Evolutionary conservation across 2,888 invertebrate genomes (phyloP).

Genomic region (Cosmopolites sordidus): DNA sequence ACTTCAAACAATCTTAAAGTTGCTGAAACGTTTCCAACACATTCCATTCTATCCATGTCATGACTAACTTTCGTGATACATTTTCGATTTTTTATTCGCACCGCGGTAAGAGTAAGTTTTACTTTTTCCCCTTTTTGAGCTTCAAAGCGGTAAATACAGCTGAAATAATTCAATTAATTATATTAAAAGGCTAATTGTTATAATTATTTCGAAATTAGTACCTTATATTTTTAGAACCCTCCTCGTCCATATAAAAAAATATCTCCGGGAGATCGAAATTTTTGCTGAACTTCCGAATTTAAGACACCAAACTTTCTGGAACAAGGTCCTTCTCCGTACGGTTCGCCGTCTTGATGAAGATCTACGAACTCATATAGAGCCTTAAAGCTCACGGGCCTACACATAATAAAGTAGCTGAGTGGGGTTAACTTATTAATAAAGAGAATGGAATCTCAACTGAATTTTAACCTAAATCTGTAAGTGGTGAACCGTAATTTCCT

Average conservation of each 20-base stretch:
- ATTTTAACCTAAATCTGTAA: no score
- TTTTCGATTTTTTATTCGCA: conserved; percentile 54
- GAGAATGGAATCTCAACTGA: no score
- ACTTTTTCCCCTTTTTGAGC: conserved; percentile 78
- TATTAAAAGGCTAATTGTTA: not conserved
- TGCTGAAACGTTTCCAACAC: conserved; percentile 66
- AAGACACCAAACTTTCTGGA: conserved; percentile 64
- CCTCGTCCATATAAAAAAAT: conserved; percentile 84
- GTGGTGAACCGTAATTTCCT: no score
- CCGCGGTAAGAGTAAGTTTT: conserved; percentile 68
- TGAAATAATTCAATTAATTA: conserved; percentile 45
- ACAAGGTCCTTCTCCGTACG: conserved; percentile 69
- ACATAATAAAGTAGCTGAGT: conserved; percentile 21
- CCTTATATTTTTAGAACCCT: conserved; percentile 76
- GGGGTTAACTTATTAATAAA: no score
- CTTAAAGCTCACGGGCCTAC: conserved; percentile 79
- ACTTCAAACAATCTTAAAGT: conserved; percentile 71
- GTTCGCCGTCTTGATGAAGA: conserved; percentile 78
- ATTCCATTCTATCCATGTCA: conserved; percentile 66
- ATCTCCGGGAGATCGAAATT: conserved; percentile 75
- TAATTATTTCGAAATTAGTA: no score
- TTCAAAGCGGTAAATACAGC: conserved; percentile 84
- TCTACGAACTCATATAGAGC: conserved; percentile 87
- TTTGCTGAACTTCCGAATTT: conserved; percentile 60
- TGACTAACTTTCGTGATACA: conserved; percentile 59